A percentile compares a stretch with the other conserved stretches of the same genome.
Evolutionary conservation across 2,797 vertebrate genomes (phyloP).

Genomic region (Tapera naevia): DNA sequence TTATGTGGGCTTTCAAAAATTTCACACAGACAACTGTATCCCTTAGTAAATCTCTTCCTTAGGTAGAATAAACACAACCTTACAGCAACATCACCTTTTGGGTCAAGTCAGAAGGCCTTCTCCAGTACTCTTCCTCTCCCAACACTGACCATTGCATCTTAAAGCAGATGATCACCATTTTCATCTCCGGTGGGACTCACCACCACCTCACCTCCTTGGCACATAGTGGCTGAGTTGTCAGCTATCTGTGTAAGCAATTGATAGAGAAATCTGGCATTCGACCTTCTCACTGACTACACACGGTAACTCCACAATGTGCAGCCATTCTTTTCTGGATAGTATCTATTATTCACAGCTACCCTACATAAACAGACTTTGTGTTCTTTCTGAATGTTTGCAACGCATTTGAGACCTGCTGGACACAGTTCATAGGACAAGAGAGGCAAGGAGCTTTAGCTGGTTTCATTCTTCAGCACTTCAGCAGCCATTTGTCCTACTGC

Average conservation of each 20-base stretch:
- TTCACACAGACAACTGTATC: background rate
- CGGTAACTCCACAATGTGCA: background rate
- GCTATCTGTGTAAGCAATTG: background rate
- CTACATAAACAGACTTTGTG: slow-evolving; percentile 29
- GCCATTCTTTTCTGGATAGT: background rate
- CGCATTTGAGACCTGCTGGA: background rate
- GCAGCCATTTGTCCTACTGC: background rate
- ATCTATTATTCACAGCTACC: slow-evolving; percentile 2
- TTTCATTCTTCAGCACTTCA: slow-evolving; percentile 4
- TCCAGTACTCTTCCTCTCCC: background rate
- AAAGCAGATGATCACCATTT: background rate
- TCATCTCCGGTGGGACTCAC: background rate
- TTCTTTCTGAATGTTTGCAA: background rate
- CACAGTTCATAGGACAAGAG: background rate
- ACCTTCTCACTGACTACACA: background rate
- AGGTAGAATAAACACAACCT: background rate
- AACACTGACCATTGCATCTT: background rate
- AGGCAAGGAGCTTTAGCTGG: background rate
- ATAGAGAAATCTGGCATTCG: background rate
- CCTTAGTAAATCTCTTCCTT: background rate
- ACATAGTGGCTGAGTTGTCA: background rate
- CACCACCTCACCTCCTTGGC: background rate
- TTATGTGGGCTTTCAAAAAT: background rate
- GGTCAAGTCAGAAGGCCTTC: background rate
- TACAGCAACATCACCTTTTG: background rate